These are phyloP conservation scores for Antitype chi DNA, from an alignment of 2,888 invertebrate species.

Conservation along the genomic window DNA sequence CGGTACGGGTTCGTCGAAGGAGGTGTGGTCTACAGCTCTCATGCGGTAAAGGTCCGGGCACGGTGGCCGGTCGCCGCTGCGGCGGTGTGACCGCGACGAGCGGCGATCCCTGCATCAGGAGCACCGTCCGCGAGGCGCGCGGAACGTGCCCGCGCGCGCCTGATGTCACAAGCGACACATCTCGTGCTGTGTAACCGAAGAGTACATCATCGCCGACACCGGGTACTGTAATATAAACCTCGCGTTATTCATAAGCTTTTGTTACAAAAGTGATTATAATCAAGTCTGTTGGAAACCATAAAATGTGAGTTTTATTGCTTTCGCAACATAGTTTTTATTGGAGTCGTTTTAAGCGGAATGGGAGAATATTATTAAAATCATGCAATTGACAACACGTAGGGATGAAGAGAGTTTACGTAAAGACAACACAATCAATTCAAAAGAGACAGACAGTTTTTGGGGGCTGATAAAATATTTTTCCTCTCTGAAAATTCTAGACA, in stretches of 20 bases:
- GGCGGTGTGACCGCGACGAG: constrained; percentile 73
- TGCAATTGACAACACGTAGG: constrained; percentile 59
- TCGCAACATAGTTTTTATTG: constrained; percentile 50
- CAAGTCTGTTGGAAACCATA: constrained; percentile 36
- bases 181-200: constrained; percentile 92
- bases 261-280: constrained; percentile 23
- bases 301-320: constrained; percentile 47
- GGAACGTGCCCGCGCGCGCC: constrained; percentile 85
- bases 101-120: constrained; percentile 87
- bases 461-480: neutral
- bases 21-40: constrained; percentile 78
- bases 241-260: constrained; percentile 42
- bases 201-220: constrained; percentile 91
- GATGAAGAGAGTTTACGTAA: constrained; percentile 25
- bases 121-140: constrained; percentile 81
- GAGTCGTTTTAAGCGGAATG: constrained; percentile 53
- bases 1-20: constrained; percentile 82
- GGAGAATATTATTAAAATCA: constrained; percentile 50
- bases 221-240: constrained; percentile 85
- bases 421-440: constrained; percentile 22
- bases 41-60: constrained; percentile 78
- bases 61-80: constrained; percentile 76
- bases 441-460: constrained; percentile 1
- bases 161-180: constrained; percentile 93
- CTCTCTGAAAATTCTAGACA: neutral